Base-by-base conservation (phyloP, 2,113 vertebrate genomes). In the Scatophagus argus region DNA sequence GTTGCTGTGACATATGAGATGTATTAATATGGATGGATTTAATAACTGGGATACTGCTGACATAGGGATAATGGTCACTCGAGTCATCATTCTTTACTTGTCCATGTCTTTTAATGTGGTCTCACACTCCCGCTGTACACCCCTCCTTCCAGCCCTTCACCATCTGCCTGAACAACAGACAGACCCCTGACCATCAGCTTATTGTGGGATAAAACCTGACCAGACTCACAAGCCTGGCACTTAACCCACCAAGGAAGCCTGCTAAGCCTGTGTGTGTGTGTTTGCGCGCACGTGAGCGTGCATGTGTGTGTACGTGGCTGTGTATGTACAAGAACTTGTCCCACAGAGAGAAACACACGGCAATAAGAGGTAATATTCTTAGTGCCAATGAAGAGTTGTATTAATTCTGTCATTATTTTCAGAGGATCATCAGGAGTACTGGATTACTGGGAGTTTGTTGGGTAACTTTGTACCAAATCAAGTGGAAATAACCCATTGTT, bases 141-240 rank as follows among this genome's bases (percentile, higher is more conserved):
- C 56, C 23, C 32, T 32, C 41, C 29, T 4, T 21, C 73, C 74
- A n/a, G 29, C 23, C 3, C 11, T 39, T 21, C 65, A 77, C 85
- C 88, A 90, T 87, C 85, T 91, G 87, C 80, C 73, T 49, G 76
- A 77, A 78, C 62, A 75, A 77, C 78, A 77, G 58, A 54, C 71
- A 75, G 65, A 65, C 81, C 74, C 68, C 74, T 74, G 60, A 77
- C 54, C 60, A 86, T 72, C 79, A 63, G 83, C 85, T 91, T 89
- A 81, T 55, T 52, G 62, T 63, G 77, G 66, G 56, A 77, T 84
- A 56, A 87, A 72, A 82, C 83, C 88, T 76, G 69, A 66, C 47
- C 77, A 84, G 69, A 79, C 25, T 47, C 23, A 61, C 65, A 63
- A 72, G 51, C 58, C 66, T 38, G 23, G 43, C 59, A 80, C 49